These are phyloP conservation scores for Oligia latruncula DNA, from an alignment of 2,888 invertebrate genomes.

Conservation along the genomic window DNA sequence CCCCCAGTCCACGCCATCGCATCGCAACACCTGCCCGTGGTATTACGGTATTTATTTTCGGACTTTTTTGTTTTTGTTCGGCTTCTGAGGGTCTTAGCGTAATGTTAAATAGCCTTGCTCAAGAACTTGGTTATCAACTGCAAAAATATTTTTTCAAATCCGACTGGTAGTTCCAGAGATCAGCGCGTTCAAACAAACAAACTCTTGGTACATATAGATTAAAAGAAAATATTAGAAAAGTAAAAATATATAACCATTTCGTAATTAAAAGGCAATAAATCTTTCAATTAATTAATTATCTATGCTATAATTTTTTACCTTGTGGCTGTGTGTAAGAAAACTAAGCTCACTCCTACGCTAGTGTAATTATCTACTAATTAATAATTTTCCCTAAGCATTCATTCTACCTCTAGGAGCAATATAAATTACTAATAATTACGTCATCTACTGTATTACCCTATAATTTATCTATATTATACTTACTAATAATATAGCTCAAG, in stretches of 20 bases:
- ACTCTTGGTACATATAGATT: too few species aligned
- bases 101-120: too few species aligned
- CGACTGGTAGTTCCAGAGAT: too few species aligned
- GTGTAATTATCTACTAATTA: constrained; percentile 18
- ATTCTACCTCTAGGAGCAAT: not conserved
- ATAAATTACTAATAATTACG: constrained; percentile 15
- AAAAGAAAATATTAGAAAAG: not conserved
- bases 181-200: too few species aligned
- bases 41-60: too few species aligned
- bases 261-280: not conserved
- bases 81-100: too few species aligned
- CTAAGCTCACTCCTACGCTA: not conserved
- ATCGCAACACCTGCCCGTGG: too few species aligned
- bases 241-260: constrained; percentile 9
- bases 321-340: constrained; percentile 8
- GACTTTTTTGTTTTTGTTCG: too few species aligned
- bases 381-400: constrained; percentile 1
- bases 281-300: constrained; percentile 17
- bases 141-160: too few species aligned
- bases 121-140: too few species aligned
- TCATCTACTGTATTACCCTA: not conserved
- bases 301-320: not conserved
- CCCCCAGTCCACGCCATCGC: too few species aligned
- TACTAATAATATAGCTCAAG: too few species aligned
- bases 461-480: not conserved